These are phyloP conservation scores for Sciaenops ocellatus DNA, from an alignment of 2,797 vertebrate species.

Conservation along the genomic window DNA sequence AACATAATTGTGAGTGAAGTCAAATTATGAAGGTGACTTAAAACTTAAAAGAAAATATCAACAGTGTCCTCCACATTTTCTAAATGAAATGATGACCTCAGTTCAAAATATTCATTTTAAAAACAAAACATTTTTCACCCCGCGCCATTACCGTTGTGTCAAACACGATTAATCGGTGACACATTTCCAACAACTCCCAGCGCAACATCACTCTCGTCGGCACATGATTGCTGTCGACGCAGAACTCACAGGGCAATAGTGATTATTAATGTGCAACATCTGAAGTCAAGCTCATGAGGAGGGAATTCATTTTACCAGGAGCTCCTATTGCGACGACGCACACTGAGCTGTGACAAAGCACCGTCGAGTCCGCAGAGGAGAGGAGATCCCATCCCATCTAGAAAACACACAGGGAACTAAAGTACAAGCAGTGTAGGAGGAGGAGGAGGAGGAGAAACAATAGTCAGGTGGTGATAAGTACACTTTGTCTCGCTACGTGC, in stretches of 20 bases:
- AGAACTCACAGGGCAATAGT: constrained; percentile 26
- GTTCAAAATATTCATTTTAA: neutral
- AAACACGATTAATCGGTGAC: constrained; percentile 43
- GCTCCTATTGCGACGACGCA: constrained; percentile 11
- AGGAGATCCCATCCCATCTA: constrained; percentile 27
- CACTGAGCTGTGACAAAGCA: constrained; percentile 45
- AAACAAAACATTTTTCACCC: constrained; percentile 30
- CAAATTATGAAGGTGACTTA: constrained; percentile 30
- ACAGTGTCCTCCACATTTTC: neutral
- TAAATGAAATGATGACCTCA: constrained; percentile 4
- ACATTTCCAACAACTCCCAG: constrained; percentile 49
- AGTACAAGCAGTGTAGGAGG: constrained; percentile 10
- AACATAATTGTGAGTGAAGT: constrained; percentile 5
- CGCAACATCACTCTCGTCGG: constrained; percentile 34
- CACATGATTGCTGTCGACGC: constrained; percentile 33
- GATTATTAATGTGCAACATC: constrained; percentile 67
- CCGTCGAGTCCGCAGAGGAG: constrained; percentile 15
- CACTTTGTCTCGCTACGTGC: constrained; percentile 14
- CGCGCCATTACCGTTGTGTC: neutral
- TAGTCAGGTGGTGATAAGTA: constrained; percentile 21
- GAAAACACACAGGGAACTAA: constrained; percentile 24
- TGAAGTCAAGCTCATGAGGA: constrained; percentile 54
- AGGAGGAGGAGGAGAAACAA: constrained; percentile 30
- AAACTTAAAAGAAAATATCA: constrained; percentile 8
- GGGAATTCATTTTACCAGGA: constrained; percentile 42